These are phyloP conservation scores for Brachypodius melanocephalos DNA, from an alignment of 2,113 vertebrate genomes.

Conservation along the genomic window DNA sequence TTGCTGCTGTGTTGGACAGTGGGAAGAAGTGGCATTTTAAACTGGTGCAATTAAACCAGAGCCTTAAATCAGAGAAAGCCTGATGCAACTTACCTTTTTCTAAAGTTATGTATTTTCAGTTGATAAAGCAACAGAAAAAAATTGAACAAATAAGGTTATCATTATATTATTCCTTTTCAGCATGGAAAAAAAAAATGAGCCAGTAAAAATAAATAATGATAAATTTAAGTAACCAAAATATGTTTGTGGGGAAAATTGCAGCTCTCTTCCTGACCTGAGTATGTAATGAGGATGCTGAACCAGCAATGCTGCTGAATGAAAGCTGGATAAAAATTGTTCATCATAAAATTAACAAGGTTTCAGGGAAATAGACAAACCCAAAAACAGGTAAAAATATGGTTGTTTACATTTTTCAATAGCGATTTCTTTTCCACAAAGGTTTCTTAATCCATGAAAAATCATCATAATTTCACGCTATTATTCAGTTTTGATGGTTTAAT, in stretches of 20 bases:
- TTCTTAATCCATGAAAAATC: neutral
- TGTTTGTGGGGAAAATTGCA: neutral
- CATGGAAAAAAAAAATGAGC: neutral
- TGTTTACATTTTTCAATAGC: neutral
- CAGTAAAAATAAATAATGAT: neutral
- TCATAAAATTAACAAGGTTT: neutral
- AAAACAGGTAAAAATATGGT: neutral
- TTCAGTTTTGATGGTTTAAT: neutral
- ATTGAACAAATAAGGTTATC: neutral
- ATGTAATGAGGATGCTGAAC: neutral
- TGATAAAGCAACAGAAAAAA: neutral
- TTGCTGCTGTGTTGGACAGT: neutral
- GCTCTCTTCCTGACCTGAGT: neutral
- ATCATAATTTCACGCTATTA: neutral
- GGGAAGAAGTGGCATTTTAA: neutral
- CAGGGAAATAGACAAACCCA: neutral
- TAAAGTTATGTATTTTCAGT: neutral
- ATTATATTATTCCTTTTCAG: neutral
- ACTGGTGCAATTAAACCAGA: neutral
- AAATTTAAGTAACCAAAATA: neutral
- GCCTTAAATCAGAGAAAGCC: neutral
- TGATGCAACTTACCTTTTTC: neutral
- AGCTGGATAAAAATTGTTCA: rapidly evolving
- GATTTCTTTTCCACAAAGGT: neutral
- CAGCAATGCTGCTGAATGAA: neutral